Evolutionary conservation across 2,888 invertebrate species (phyloP).

Genomic region (Drosophila pseudotakahashii): DNA sequence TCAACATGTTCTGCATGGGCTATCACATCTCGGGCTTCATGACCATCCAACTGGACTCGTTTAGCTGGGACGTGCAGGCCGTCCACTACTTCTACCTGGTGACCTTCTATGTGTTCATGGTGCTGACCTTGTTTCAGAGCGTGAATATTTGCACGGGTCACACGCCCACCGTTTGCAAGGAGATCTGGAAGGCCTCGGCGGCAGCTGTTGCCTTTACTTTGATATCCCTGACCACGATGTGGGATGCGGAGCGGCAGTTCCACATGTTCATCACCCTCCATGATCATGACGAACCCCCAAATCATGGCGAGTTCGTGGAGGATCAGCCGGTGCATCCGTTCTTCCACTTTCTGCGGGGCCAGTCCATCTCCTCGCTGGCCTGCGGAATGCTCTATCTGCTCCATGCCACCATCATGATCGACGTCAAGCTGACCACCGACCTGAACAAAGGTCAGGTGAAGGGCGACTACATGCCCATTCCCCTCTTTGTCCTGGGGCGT

Average conservation of each 20-base stretch:
- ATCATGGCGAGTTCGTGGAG: no score
- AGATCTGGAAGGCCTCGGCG: constrained; percentile 28
- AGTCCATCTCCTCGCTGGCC: constrained; percentile 42
- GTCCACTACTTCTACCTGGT: constrained; percentile 27
- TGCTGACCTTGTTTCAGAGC: constrained; percentile 54
- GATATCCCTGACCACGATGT: constrained; percentile 50
- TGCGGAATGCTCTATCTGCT: constrained; percentile 51
- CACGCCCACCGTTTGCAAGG: constrained; percentile 16
- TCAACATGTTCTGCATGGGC: constrained; percentile 49
- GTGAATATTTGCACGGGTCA: constrained; percentile 49
- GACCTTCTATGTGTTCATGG: constrained; percentile 44
- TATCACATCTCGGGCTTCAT: constrained; percentile 47
- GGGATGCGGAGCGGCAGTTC: constrained; percentile 50
- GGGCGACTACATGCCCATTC: constrained; percentile 23
- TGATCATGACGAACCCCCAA: background rate
- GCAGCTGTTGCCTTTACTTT: constrained; percentile 22
- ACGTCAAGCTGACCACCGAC: constrained; percentile 32
- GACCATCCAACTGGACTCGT: constrained; percentile 9
- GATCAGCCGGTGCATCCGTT: constrained; percentile 30
- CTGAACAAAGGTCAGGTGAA: background rate
- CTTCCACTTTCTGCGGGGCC: constrained; percentile 18
- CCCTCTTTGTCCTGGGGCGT: constrained; percentile 33
- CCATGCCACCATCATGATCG: constrained; percentile 46
- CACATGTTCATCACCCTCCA: constrained; percentile 11
- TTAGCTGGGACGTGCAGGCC: constrained; percentile 1